phyloP scores from a whole-genome alignment of 2,888 invertebrate species.

The Folsomia manolachei region DNA sequence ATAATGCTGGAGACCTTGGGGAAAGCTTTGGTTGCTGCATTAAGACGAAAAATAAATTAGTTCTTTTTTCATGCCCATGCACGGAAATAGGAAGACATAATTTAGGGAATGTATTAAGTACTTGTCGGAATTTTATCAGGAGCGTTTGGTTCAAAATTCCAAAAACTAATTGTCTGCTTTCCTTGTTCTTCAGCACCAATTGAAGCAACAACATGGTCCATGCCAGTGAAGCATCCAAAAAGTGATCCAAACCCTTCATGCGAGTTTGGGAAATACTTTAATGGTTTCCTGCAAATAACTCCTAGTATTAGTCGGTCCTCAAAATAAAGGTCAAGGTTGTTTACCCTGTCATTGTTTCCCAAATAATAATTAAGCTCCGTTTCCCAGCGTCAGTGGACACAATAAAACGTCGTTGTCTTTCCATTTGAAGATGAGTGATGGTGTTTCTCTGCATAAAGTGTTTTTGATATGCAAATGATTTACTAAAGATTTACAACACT shows the following conservation, averaged over 20 bases:
- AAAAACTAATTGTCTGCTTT: slow-evolving; percentile 35
- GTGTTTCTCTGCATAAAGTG: slow-evolving; percentile 42
- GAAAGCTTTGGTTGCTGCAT: slow-evolving; percentile 20
- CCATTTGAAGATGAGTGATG: slow-evolving; percentile 34
- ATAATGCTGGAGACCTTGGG: slow-evolving; percentile 11
- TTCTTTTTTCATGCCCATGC: too few relatives aligned
- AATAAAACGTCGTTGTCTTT: slow-evolving; percentile 30
- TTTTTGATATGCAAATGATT: too few relatives aligned
- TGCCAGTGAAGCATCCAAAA: slow-evolving; percentile 29
- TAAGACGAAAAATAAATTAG: not conserved
- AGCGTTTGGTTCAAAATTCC: slow-evolving; percentile 25
- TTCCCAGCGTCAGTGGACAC: slow-evolving; percentile 43
- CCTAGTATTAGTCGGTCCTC: too few relatives aligned
- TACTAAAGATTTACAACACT: too few relatives aligned
- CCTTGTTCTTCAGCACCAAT: slow-evolving; percentile 33
- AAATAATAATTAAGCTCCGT: slow-evolving; percentile 43
- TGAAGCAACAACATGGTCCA: slow-evolving; percentile 31
- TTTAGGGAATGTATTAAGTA: slow-evolving; percentile 11
- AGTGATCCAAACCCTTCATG: slow-evolving; percentile 30
- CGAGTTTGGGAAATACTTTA: slow-evolving; percentile 31
- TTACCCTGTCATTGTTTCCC: slow-evolving; percentile 41
- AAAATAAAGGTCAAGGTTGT: not conserved
- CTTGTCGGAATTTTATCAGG: slow-evolving; percentile 29
- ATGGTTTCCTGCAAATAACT: slow-evolving; percentile 26
- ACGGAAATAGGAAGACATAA: too few relatives aligned